Evolutionary conservation across 2,888 invertebrate species (phyloP).

Genomic region (Drosophila fungiperda): DNA sequence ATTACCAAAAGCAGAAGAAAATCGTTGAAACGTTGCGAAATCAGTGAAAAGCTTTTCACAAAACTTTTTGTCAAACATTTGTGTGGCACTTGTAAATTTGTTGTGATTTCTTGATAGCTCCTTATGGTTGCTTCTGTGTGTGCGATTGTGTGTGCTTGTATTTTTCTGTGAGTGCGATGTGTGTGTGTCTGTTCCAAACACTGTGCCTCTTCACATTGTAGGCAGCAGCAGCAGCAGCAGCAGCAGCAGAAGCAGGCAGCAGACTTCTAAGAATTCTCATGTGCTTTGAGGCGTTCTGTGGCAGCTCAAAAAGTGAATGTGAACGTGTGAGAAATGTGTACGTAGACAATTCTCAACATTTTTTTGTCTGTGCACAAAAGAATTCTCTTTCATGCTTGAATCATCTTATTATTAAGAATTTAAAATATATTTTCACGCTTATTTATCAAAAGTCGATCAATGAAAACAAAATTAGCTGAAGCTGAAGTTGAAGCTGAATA

Average conservation of each 20-base stretch:
- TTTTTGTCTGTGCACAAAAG: conserved; percentile 35
- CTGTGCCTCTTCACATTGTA: conserved; percentile 12
- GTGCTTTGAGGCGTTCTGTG: conserved; percentile 66
- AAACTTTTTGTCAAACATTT: conserved; percentile 81
- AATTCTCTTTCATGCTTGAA: conserved; percentile 67
- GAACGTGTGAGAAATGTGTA: conserved; percentile 63
- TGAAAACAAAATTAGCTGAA: conserved; percentile 25
- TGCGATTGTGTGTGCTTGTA: conserved; percentile 1
- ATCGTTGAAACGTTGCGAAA: conserved; percentile 77
- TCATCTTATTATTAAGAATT: conserved; percentile 69
- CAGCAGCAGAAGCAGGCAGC: conserved; percentile 21
- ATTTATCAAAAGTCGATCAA: conserved; percentile 58
- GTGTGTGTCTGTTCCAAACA: conserved; percentile 19
- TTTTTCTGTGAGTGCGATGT: neutral
- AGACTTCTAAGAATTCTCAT: conserved; percentile 73
- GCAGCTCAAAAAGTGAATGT: conserved; percentile 52
- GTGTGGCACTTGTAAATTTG: conserved; percentile 79
- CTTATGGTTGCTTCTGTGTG: conserved; percentile 53
- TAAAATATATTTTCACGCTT: conserved; percentile 65
- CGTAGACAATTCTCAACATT: conserved; percentile 38
- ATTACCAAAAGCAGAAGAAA: conserved; percentile 53
- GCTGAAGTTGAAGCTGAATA: conserved; percentile 7
- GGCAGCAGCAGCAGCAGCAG: conserved; percentile 6
- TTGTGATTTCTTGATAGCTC: conserved; percentile 80
- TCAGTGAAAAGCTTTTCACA: conserved; percentile 76